Evolutionary conservation across 2,113 vertebrate species (phyloP).

Genomic region (Odocoileus virginianus): DNA sequence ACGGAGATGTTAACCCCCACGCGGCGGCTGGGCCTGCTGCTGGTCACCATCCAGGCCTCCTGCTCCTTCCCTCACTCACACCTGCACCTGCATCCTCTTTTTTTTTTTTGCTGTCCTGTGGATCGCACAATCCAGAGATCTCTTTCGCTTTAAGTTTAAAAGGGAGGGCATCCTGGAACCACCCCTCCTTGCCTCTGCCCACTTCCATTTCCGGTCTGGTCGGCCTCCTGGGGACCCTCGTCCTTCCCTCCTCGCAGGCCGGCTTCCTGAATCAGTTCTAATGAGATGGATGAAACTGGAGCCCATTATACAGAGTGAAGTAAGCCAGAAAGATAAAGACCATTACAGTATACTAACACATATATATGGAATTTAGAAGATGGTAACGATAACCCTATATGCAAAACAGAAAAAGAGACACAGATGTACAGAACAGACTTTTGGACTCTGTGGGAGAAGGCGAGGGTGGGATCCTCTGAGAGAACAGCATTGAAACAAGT

Average conservation of each 20-base stretch:
- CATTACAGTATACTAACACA: too few species aligned
- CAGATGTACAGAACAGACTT: too few species aligned
- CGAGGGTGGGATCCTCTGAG: too few species aligned
- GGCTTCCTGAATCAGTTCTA: background rate
- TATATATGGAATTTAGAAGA: too few species aligned
- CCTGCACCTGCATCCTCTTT: too few species aligned
- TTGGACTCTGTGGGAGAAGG: too few species aligned
- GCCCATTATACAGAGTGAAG: too few species aligned
- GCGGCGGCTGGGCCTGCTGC: background rate
- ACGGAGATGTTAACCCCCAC: fast-evolving
- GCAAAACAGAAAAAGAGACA: too few species aligned
- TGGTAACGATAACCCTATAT: too few species aligned
- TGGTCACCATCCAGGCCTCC: background rate
- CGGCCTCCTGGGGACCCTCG: background rate
- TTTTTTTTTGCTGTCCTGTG: background rate
- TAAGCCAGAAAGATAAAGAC: too few species aligned
- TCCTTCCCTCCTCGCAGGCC: fast-evolving
- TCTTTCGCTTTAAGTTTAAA: background rate
- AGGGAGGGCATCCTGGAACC: background rate
- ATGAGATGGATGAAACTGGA: too few species aligned
- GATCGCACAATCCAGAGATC: background rate
- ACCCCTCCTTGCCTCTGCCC: background rate
- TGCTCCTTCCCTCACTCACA: background rate
- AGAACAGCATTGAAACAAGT: too few species aligned
- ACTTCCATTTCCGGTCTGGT: background rate